Percentiles rank a stretch among this genome's conserved stretches.
These are phyloP conservation scores for Tamias sibiricus DNA, from an alignment of 2,113 vertebrate genomes.

Conservation along the genomic window DNA sequence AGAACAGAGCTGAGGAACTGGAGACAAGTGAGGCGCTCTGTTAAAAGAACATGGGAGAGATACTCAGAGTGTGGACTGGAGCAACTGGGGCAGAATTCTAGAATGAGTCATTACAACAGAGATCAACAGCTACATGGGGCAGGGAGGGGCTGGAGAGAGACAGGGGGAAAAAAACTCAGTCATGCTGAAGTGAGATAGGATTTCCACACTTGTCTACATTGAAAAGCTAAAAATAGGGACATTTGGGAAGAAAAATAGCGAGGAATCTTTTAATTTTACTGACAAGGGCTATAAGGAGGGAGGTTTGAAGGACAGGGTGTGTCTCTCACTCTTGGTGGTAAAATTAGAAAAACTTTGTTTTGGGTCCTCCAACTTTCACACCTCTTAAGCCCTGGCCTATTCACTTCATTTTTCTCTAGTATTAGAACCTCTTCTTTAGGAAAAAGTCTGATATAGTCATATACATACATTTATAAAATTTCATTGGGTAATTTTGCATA, in stretches of 20 bases:
- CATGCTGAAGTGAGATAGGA: constrained; percentile 73
- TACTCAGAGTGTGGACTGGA: background rate
- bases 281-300: constrained; percentile 37
- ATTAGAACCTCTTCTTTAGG: background rate
- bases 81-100: constrained; percentile 61
- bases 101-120: constrained; percentile 79
- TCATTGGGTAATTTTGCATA: background rate
- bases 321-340: constrained; percentile 7
- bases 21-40: background rate
- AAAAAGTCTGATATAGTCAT: background rate
- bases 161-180: constrained; percentile 68
- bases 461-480: background rate
- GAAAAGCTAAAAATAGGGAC: constrained; percentile 73
- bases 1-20: background rate
- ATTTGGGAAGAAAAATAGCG: constrained; percentile 66
- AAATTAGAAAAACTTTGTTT: constrained; percentile 46
- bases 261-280: constrained; percentile 63
- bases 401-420: background rate
- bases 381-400: background rate
- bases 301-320: constrained; percentile 40
- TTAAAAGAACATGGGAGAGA: constrained; percentile 14
- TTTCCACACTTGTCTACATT: constrained; percentile 78
- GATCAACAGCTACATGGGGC: constrained; percentile 29
- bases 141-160: constrained; percentile 63
- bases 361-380: background rate